Evolutionary conservation across 2,113 vertebrate genomes (phyloP).

Genomic region (Ciconia boyciana): DNA sequence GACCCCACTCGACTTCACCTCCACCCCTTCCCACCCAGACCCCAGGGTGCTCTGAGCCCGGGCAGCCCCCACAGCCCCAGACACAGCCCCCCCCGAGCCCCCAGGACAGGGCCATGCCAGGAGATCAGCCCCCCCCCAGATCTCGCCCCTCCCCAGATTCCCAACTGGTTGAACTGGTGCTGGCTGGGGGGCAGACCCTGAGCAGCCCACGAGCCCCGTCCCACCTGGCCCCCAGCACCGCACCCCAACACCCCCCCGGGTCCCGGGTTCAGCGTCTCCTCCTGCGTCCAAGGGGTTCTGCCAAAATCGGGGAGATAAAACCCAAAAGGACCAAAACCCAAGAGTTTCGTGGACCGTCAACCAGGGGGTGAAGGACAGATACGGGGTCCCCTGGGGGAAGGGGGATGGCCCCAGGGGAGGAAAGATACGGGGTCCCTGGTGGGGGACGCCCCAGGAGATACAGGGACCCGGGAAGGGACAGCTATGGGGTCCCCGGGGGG

Average conservation of each 20-base stretch:
- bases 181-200: background rate
- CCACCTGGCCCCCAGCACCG: background rate
- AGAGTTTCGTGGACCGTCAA: background rate
- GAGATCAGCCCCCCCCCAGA: background rate
- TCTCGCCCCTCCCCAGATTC: background rate
- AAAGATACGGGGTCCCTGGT: background rate
- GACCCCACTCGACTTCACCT: background rate
- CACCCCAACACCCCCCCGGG: background rate
- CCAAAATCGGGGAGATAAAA: background rate
- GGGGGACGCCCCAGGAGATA: background rate
- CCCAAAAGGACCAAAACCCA: background rate
- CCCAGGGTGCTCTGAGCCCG: background rate
- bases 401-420: background rate
- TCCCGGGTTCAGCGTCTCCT: background rate
- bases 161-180: background rate
- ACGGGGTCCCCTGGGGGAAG: background rate
- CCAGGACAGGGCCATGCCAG: background rate
- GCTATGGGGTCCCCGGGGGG: background rate
- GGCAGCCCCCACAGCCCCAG: background rate
- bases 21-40: background rate
- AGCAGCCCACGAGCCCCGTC: background rate
- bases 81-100: background rate
- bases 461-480: background rate
- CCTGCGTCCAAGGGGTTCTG: background rate
- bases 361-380: background rate